Evolutionary conservation across 2,888 invertebrate genomes (phyloP).

Genomic region (Tipula vernalis): DNA sequence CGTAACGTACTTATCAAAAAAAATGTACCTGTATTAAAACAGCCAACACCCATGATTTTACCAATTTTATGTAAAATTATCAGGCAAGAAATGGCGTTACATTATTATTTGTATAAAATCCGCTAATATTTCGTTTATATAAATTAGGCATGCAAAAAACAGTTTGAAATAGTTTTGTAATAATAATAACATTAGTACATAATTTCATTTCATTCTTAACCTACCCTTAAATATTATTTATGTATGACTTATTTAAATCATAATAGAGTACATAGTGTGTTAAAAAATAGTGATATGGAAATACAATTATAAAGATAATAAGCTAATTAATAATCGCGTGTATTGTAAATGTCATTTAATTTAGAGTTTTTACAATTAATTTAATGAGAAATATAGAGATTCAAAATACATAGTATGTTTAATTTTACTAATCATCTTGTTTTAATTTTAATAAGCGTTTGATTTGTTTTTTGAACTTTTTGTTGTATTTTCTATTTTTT

Average conservation of each 20-base stretch:
- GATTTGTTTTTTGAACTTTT: neutral
- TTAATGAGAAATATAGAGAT: neutral
- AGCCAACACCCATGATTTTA: neutral
- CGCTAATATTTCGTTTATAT: neutral
- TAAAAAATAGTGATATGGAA: neutral
- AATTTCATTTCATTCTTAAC: neutral
- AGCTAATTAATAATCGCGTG: neutral
- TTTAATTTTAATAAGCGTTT: neutral
- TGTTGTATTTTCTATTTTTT: neutral
- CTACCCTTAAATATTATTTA: neutral
- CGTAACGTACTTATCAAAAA: neutral
- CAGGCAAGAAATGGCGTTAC: neutral
- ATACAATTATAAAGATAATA: neutral
- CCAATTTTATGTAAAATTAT: neutral
- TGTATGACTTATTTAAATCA: neutral
- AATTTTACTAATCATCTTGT: neutral
- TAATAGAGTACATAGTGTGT: neutral
- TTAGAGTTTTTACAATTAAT: neutral
- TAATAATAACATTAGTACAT: neutral
- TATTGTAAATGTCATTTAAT: neutral
- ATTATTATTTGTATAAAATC: neutral
- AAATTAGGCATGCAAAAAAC: neutral
- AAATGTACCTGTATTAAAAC: neutral
- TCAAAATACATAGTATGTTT: neutral
- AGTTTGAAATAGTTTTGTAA: neutral